Percentiles rank a stretch among this genome's conserved stretches.
Conservation (phyloP, 2,888 invertebrate species). For the Dolomedes plantarius region DNA sequence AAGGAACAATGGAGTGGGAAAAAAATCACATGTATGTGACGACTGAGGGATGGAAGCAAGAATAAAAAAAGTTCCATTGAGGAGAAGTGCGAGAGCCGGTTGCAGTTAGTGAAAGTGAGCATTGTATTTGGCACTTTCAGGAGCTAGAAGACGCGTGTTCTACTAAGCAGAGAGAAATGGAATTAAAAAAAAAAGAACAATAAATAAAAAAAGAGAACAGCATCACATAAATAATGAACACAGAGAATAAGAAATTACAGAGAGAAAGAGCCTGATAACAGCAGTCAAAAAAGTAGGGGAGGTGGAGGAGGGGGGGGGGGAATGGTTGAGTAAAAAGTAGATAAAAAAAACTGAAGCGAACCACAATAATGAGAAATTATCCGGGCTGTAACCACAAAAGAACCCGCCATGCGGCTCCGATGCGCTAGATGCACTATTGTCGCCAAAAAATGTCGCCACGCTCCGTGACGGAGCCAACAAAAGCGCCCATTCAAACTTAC, state of each 20-base stretch:
- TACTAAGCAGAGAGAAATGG: background rate
- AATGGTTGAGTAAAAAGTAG: conserved; percentile 17
- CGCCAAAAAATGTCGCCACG: conserved; percentile 68
- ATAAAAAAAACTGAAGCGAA: conserved; percentile 27
- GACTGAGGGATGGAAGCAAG: too few relatives aligned
- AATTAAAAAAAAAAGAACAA: conserved; percentile 36
- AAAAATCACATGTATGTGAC: conserved; percentile 30
- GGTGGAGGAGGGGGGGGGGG: conserved; percentile 1
- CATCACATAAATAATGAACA: conserved; percentile 42
- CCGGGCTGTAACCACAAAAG: conserved; percentile 52
- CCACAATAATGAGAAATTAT: conserved; percentile 66
- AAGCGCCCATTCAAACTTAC: conserved; percentile 60
- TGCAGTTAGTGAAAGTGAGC: conserved; percentile 40
- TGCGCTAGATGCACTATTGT: conserved; percentile 67
- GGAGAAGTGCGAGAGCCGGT: conserved; percentile 44
- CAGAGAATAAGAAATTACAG: conserved; percentile 64
- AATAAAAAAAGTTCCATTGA: conserved; percentile 6
- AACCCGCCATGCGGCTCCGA: conserved; percentile 56
- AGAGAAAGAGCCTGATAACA: conserved; percentile 42
- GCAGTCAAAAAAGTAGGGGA: conserved; percentile 7
- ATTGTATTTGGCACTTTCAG: conserved; percentile 67
- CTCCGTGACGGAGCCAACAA: conserved; percentile 65
- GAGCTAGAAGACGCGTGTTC: conserved; percentile 60
- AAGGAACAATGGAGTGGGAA: conserved; percentile 23
- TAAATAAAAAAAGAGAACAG: conserved; percentile 6